Percentiles rank a stretch among this genome's conserved stretches.
Evolutionary conservation across 2,113 vertebrate species (phyloP).

Genomic region (Nibea coibor): DNA sequence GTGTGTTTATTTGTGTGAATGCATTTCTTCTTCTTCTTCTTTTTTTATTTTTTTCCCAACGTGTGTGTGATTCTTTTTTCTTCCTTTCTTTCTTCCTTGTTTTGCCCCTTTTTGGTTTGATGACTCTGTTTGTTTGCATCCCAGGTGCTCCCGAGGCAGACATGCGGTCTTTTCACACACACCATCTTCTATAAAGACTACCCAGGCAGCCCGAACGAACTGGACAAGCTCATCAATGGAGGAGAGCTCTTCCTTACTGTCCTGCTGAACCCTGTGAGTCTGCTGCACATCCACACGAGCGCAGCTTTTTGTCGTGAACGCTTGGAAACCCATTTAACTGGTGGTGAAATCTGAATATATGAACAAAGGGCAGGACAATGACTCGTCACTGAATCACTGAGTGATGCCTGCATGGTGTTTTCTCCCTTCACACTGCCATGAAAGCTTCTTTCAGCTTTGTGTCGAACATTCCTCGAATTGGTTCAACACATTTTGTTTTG

Average conservation of each 20-base stretch:
- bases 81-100: slow-evolving; percentile 4
- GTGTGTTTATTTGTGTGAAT: slow-evolving; percentile 38
- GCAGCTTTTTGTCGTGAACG: slow-evolving; percentile 37
- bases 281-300: slow-evolving; percentile 8
- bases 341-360: slow-evolving; percentile 50
- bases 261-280: slow-evolving; percentile 95
- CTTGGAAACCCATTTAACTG: slow-evolving; percentile 39
- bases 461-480: background rate
- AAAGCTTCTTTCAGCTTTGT: slow-evolving; percentile 34
- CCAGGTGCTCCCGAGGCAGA: slow-evolving; percentile 96
- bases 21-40: slow-evolving; percentile 41
- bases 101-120: slow-evolving; percentile 16
- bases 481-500: slow-evolving; percentile 28
- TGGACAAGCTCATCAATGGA: slow-evolving; percentile 97
- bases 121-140: slow-evolving; percentile 44
- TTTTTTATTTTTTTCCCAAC: background rate
- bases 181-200: slow-evolving; percentile 99
- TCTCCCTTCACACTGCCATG: slow-evolving; percentile 12
- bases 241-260: slow-evolving; percentile 97
- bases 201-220: slow-evolving; percentile 93
- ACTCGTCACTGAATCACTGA: slow-evolving; percentile 48
- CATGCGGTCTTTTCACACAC: slow-evolving; percentile 97
- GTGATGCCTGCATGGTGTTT: background rate
- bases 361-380: slow-evolving; percentile 40
- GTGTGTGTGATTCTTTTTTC: slow-evolving; percentile 21